These are phyloP conservation scores for Magallana ariakensis DNA, from an alignment of 1,140 invertebrate genomes.

Conservation along the genomic window DNA sequence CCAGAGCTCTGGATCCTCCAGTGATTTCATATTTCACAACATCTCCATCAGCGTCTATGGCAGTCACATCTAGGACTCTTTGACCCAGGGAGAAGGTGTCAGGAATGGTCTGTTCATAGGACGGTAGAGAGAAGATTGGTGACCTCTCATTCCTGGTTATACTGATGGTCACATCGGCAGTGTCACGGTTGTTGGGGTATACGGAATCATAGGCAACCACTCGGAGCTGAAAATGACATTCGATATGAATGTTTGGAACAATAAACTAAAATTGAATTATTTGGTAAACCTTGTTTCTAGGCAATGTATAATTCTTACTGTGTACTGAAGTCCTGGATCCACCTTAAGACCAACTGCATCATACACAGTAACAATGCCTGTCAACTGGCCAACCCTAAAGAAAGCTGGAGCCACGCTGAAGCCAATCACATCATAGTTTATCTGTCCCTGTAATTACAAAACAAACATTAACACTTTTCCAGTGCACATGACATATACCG, in stretches of 20 bases:
- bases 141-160: conserved; percentile 88
- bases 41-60: conserved; percentile 73
- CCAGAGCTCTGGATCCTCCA: conserved; percentile 28
- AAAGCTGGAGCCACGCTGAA: conserved; percentile 66
- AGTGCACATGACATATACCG: too few relatives aligned
- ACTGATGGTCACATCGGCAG: conserved; percentile 62
- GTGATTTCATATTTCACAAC: conserved; percentile 56
- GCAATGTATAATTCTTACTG: conserved; percentile 9
- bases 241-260: background rate
- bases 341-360: conserved; percentile 34
- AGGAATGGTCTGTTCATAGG: conserved; percentile 87
- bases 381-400: conserved; percentile 60
- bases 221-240: conserved; percentile 61
- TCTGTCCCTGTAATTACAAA: conserved; percentile 66
- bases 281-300: background rate
- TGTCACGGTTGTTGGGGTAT: conserved; percentile 64
- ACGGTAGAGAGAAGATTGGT: conserved; percentile 89
- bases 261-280: background rate
- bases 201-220: conserved; percentile 71
- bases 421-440: conserved; percentile 70
- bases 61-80: conserved; percentile 63
- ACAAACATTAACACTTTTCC: background rate
- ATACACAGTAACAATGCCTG: conserved; percentile 13
- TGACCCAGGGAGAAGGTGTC: conserved; percentile 62
- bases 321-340: conserved; percentile 35